These are phyloP conservation scores for Coregonus suidteri DNA, from an alignment of 2,797 vertebrate species.

Conservation along the genomic window DNA sequence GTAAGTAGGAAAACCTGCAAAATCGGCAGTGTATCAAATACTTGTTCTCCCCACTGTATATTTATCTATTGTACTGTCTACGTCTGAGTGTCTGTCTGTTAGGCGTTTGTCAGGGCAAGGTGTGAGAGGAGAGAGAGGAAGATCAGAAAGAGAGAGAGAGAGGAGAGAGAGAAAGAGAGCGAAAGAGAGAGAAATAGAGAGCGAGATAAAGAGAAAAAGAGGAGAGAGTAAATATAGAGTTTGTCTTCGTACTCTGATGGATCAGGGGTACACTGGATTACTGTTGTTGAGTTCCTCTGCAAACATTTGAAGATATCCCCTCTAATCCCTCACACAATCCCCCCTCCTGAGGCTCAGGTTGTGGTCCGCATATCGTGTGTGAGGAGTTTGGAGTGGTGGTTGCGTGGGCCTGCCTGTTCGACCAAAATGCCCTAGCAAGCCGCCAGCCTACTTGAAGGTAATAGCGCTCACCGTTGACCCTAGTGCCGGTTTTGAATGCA, in stretches of 20 bases:
- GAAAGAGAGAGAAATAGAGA: too few relatives aligned
- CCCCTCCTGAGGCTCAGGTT: conserved; percentile 10
- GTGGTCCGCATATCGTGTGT: conserved; percentile 21
- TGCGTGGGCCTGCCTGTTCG: conserved; percentile 7
- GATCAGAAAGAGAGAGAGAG: neutral
- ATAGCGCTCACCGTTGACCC: too few relatives aligned
- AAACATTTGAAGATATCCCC: neutral
- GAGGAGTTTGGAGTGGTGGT: conserved; percentile 25
- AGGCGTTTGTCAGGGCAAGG: neutral
- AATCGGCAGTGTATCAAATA: too few relatives aligned
- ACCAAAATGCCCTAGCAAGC: too few relatives aligned
- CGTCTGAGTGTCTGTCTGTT: neutral
- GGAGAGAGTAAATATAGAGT: neutral
- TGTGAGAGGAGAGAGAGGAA: neutral
- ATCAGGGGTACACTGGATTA: neutral
- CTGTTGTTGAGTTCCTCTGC: neutral
- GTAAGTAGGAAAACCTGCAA: too few relatives aligned
- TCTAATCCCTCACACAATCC: neutral
- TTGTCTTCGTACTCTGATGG: neutral
- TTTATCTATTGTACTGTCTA: neutral
- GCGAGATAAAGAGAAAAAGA: neutral
- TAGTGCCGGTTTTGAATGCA: too few relatives aligned
- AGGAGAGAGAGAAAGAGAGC: neutral
- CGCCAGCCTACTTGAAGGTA: too few relatives aligned
- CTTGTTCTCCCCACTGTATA: neutral